Conservation (phyloP, 2,113 vertebrate species). For the Lanius ludovicianus region DNA sequence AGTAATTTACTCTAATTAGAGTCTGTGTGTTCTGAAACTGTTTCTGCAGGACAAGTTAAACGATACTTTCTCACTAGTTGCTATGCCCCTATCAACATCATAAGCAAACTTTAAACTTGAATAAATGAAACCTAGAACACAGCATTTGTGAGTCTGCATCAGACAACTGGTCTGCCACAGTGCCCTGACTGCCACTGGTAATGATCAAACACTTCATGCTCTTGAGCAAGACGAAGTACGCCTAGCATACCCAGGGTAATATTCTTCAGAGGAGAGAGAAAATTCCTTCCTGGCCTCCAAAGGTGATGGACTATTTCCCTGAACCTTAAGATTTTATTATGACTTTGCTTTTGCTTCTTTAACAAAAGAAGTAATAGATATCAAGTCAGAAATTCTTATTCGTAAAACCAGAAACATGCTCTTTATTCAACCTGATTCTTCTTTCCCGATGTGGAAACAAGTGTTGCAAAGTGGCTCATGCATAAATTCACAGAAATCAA, state of each 20-base stretch:
- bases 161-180: neutral
- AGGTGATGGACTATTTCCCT: neutral
- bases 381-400: neutral
- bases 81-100: conserved; percentile 32
- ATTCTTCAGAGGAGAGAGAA: neutral
- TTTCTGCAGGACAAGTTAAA: conserved; percentile 64
- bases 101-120: conserved; percentile 48
- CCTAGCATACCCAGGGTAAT: neutral
- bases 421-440: neutral
- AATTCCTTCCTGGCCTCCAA: neutral
- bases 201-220: neutral
- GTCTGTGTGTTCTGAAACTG: conserved; percentile 58
- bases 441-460: neutral
- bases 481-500: neutral
- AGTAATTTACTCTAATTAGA: conserved; percentile 74
- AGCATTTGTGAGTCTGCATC: conserved; percentile 25
- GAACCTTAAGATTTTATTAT: neutral
- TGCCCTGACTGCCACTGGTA: neutral
- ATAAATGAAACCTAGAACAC: conserved; percentile 18
- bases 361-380: neutral
- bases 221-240: neutral
- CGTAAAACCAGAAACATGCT: neutral
- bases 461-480: neutral
- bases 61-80: neutral
- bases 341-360: neutral